A percentile compares a stretch with the other conserved stretches of the same genome.
These are phyloP conservation scores for Volucella zonaria DNA, from an alignment of 2,888 invertebrate species.

Conservation along the genomic window DNA sequence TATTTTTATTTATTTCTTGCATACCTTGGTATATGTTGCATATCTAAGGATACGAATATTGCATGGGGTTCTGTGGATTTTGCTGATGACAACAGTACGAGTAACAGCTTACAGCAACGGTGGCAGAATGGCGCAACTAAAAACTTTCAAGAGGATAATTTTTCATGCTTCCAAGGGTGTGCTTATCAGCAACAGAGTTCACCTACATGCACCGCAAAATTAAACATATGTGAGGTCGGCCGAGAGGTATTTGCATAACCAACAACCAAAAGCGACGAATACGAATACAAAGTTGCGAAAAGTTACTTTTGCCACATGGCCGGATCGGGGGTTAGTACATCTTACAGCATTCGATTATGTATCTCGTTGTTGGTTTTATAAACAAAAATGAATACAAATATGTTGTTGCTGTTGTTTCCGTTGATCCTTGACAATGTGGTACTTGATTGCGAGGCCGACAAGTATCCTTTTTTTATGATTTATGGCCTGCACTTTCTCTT, in stretches of 20 bases:
- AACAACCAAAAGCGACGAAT: not conserved
- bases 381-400: too few relatives aligned
- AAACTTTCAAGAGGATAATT: constrained; percentile 65
- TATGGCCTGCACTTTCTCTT: too few relatives aligned
- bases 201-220: constrained; percentile 66
- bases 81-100: constrained; percentile 58
- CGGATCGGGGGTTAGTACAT: not conserved
- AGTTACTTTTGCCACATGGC: constrained; percentile 32
- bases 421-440: too few relatives aligned
- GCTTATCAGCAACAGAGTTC: constrained; percentile 67
- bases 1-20: not conserved
- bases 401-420: too few relatives aligned
- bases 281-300: constrained; percentile 19
- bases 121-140: constrained; percentile 12
- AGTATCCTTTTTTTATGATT: too few relatives aligned
- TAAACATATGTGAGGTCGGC: constrained; percentile 48
- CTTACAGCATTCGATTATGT: too few relatives aligned
- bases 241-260: constrained; percentile 65
- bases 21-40: constrained; percentile 9
- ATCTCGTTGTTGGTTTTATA: too few relatives aligned
- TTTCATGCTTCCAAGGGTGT: constrained; percentile 69
- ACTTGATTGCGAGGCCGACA: too few relatives aligned
- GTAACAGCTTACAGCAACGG: constrained; percentile 6
- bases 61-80: constrained; percentile 46
- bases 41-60: constrained; percentile 1